Evolutionary conservation across 2,888 invertebrate genomes (phyloP).

Genomic region (Epinotia demarniana): DNA sequence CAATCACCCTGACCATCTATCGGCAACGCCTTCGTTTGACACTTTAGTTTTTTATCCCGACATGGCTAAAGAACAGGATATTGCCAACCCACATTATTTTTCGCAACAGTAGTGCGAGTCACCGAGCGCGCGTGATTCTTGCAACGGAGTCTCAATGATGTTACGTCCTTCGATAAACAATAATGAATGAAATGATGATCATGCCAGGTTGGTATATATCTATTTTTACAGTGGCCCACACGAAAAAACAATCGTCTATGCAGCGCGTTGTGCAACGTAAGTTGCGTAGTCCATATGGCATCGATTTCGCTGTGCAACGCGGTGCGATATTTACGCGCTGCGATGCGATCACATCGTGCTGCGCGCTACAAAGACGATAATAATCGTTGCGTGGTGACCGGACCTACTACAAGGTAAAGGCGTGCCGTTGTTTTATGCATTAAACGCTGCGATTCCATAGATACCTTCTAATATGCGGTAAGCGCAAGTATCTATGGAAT

Average conservation of each 20-base stretch:
- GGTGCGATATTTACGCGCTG: not conserved
- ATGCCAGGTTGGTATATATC: not conserved
- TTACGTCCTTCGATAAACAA: not conserved
- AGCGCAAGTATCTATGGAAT: too few species aligned
- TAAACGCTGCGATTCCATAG: too few species aligned
- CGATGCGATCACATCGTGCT: not conserved
- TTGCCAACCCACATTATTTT: constrained; percentile 26
- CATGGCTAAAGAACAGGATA: constrained; percentile 32
- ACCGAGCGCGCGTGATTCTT: not conserved
- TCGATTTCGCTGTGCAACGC: too few species aligned
- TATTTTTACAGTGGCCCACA: not conserved
- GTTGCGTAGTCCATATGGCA: not conserved
- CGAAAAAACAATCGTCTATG: not conserved
- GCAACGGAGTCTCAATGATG: not conserved
- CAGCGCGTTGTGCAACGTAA: not conserved
- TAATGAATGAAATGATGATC: not conserved
- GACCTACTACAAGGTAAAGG: not conserved
- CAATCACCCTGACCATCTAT: constrained; percentile 62
- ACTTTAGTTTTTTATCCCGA: constrained; percentile 55
- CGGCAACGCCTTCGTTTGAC: constrained; percentile 58
- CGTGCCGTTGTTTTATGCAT: too few species aligned
- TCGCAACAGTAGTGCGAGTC: constrained; percentile 18
- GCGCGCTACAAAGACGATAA: not conserved
- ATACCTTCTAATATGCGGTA: too few species aligned
- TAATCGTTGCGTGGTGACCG: not conserved